Evolutionary conservation across 1,140 invertebrate genomes (phyloP).

Genomic region (Hetaerina americana): DNA sequence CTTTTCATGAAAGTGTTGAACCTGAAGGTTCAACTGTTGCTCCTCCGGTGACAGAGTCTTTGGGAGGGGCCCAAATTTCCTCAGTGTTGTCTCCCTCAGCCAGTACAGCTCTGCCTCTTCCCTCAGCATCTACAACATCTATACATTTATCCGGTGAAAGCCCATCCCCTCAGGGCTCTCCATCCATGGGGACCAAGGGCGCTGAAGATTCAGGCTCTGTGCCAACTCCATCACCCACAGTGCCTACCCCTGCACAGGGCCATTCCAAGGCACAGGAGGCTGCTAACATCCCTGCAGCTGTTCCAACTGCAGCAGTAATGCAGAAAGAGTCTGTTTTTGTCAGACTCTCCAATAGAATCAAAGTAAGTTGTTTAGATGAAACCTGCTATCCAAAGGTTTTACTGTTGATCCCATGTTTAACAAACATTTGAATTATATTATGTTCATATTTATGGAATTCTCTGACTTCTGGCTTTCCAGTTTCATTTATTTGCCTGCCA

Average conservation of each 20-base stretch:
- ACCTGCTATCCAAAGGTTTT: no score
- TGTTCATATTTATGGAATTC: constrained; percentile 8
- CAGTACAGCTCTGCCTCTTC: neutral
- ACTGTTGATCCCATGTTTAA: constrained; percentile 7
- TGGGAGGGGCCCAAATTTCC: neutral
- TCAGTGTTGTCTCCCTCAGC: neutral
- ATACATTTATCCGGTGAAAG: constrained; percentile 16
- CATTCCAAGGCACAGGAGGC: neutral
- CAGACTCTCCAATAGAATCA: constrained; percentile 87
- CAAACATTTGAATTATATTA: constrained; percentile 5
- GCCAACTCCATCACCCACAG: neutral
- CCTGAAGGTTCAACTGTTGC: neutral
- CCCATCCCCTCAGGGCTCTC: neutral
- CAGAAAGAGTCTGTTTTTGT: constrained; percentile 93
- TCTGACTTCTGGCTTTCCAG: constrained; percentile 12
- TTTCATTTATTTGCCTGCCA: no score
- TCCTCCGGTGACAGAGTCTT: neutral
- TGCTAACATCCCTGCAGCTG: neutral
- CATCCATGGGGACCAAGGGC: neutral
- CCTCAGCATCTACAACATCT: constrained; percentile 12
- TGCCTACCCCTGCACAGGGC: neutral
- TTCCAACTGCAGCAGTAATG: constrained; percentile 30
- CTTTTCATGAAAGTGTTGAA: neutral
- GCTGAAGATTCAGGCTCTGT: neutral
- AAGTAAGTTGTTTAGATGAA: constrained; percentile 40